Conservation (phyloP, 2,888 invertebrate genomes). For the Desoria tigrina region DNA sequence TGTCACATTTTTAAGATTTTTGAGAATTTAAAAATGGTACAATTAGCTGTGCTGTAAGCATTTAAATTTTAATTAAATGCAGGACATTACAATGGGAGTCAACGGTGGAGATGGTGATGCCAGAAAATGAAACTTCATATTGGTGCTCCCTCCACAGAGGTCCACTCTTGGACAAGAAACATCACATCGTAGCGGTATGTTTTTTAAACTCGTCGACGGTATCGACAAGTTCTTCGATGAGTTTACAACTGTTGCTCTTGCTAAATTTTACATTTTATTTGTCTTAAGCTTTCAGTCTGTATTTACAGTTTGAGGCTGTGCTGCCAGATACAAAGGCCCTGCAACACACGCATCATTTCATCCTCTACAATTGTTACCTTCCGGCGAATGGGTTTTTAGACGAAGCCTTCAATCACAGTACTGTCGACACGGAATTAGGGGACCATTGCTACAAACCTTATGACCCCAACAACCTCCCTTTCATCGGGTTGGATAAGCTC, state of each 20-base stretch:
- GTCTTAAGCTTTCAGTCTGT: too few species aligned
- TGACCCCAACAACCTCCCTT: background rate
- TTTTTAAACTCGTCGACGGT: background rate
- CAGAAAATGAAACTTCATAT: constrained; percentile 19
- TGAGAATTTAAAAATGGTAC: too few species aligned
- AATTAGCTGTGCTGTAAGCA: too few species aligned
- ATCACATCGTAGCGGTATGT: constrained; percentile 28
- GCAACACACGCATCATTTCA: constrained; percentile 24
- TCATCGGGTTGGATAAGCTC: background rate
- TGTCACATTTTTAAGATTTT: background rate
- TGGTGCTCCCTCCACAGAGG: constrained; percentile 27
- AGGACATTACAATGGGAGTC: constrained; percentile 14
- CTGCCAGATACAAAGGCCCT: background rate
- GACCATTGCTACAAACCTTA: background rate
- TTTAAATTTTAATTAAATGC: background rate
- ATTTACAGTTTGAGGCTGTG: constrained; percentile 19
- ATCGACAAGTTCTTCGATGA: background rate
- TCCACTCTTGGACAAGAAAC: background rate
- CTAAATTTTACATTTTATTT: background rate
- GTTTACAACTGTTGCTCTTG: background rate
- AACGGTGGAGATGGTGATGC: constrained; percentile 17
- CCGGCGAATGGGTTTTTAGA: background rate
- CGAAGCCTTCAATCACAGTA: constrained; percentile 11
- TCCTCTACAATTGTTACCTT: constrained; percentile 13
- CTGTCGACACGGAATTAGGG: background rate